Base-by-base conservation (phyloP, 1,140 invertebrate genomes). In the Gerris buenoi region DNA sequence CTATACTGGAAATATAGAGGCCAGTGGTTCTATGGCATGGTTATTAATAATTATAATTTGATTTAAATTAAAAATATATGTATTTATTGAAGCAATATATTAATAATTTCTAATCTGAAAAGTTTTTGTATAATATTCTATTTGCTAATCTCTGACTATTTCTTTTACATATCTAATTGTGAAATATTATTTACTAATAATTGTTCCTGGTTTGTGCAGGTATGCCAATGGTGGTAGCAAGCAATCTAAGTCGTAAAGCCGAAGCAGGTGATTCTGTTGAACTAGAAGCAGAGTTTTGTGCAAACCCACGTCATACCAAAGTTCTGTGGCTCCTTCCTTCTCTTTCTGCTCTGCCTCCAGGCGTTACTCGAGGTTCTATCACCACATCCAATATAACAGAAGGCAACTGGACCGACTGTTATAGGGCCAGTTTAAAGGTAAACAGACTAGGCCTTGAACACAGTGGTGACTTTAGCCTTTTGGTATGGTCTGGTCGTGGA, bases 261-360 rank as follows among this genome's bases (percentile, higher is more conserved):
- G 77, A 81, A 61, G 77, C 81, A 63, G 84, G 84, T 1, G 77
- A 81, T 57, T 71, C 77, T 0, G 72, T 83, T 58, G 76, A 78
- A 63, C 72, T 85, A 1, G 74, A 79, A 27, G 80, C 82, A 1
- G 81, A 83, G 69, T 82, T 83, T 70, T 85, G 84, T 72, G 81
- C 83, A 23, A 81, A 81, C 66, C 83, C 83, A 0, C 74, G 75
- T 57, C 81, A 82, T 66, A 79, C 77, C 1, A 78, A 79, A 68
- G 78, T 82, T 2, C 73, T 81, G 29, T 85, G 84, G 84, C 57
- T 69, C 22, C 76, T 84, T 64, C 80, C 82, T 59, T 76, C 81
- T 28, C 78, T 79, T 60, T 74, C 74, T 59, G 79, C 82, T 56
- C 79, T 84, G 65, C 73, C 77, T 33, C 83, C 84, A 14, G 83